Conservation (phyloP, 2,888 invertebrate species). For the Creontiades dilutus region DNA sequence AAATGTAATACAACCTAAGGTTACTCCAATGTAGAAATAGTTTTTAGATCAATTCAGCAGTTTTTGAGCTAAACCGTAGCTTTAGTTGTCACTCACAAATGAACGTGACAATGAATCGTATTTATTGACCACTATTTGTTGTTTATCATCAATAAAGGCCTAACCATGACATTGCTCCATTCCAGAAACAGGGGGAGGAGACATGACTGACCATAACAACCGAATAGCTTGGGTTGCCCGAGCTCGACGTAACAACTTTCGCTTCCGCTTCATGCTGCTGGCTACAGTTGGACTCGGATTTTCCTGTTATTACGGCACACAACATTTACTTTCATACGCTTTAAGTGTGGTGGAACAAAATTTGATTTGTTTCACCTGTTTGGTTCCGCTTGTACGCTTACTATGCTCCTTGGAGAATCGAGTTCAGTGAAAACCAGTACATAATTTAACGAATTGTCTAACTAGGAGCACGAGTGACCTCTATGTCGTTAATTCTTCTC, state of each 20-base stretch:
- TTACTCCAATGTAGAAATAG: too few species aligned
- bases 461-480: too few species aligned
- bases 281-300: not conserved
- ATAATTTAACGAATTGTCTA: too few species aligned
- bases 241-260: not conserved
- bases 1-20: too few species aligned
- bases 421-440: not conserved
- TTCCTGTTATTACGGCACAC: slow-evolving; percentile 12
- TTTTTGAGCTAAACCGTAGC: too few species aligned
- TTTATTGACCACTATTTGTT: too few species aligned
- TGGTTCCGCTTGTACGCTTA: not conserved
- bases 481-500: too few species aligned
- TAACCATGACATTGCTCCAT: not conserved
- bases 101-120: too few species aligned
- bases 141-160: too few species aligned
- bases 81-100: too few species aligned
- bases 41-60: too few species aligned
- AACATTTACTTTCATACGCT: not conserved
- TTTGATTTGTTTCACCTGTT: not conserved
- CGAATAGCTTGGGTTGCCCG: not conserved
- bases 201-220: slow-evolving; percentile 47
- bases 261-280: not conserved
- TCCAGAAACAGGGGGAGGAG: slow-evolving; percentile 53
- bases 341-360: not conserved
- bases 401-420: not conserved